A percentile compares a stretch with the other conserved stretches of the same genome.
These are phyloP conservation scores for Trachythela sp. DNA, from an alignment of 64 coral and sea anemone species.

Conservation along the genomic window DNA sequence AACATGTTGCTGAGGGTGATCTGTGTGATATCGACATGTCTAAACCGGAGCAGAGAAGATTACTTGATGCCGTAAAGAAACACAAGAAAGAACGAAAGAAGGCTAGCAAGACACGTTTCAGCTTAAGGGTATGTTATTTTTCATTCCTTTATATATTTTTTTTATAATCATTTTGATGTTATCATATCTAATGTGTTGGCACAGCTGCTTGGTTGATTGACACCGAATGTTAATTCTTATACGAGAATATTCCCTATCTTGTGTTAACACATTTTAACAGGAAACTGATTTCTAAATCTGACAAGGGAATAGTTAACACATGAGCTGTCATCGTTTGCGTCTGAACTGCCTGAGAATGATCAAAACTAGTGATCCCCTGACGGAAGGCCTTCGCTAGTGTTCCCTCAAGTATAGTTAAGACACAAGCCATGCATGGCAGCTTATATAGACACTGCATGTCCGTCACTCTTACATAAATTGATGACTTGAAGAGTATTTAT, in stretches of 20 bases:
- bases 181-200: neutral
- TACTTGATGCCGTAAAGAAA: conserved; percentile 87
- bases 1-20: conserved; percentile 79
- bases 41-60: conserved; percentile 88
- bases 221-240: neutral
- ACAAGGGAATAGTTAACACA: neutral
- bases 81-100: conserved; percentile 72
- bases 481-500: too few relatives aligned
- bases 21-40: conserved; percentile 77
- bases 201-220: neutral
- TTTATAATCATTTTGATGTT: neutral
- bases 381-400: too few relatives aligned
- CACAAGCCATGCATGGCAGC: too few relatives aligned
- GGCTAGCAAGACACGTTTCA: conserved; percentile 32
- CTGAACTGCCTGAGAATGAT: too few relatives aligned
- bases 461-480: too few relatives aligned
- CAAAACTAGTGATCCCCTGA: too few relatives aligned
- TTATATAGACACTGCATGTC: too few relatives aligned
- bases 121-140: conserved; percentile 1
- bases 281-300: too few relatives aligned
- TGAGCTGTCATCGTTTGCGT: neutral
- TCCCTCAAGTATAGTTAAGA: too few relatives aligned
- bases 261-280: neutral
- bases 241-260: too few relatives aligned
- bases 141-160: neutral